Evolutionary conservation across 2,888 invertebrate genomes (phyloP).

Genomic region (Melinaea marsaeus): DNA sequence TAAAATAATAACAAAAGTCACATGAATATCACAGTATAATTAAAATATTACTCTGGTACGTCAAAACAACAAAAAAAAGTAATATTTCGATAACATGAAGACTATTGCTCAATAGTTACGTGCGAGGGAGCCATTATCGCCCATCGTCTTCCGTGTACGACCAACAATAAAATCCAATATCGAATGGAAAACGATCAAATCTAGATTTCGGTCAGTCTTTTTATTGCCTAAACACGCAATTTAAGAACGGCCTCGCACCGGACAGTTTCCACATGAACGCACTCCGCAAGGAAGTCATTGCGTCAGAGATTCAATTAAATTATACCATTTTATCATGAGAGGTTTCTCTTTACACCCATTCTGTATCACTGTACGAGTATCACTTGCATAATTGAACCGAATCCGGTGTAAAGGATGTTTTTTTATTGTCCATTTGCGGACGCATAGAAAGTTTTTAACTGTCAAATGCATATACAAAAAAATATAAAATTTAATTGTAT

Average conservation of each 20-base stretch:
- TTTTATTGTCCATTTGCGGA: background rate
- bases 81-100: constrained; percentile 46
- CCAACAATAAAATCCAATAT: constrained; percentile 68
- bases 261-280: constrained; percentile 28
- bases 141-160: constrained; percentile 66
- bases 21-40: no score
- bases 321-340: constrained; percentile 7
- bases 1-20: no score
- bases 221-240: constrained; percentile 63
- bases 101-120: constrained; percentile 68
- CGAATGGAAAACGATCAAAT: constrained; percentile 58
- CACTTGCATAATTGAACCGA: background rate
- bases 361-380: background rate
- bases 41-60: no score
- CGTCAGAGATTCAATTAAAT: constrained; percentile 8
- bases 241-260: constrained; percentile 39
- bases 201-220: constrained; percentile 67
- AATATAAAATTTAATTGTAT: no score
- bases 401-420: background rate
- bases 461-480: background rate
- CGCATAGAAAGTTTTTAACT: background rate
- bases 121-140: constrained; percentile 63
- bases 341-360: constrained; percentile 6
- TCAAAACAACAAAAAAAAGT: background rate
- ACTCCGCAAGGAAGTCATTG: constrained; percentile 24